phyloP scores from a whole-genome alignment of 2,797 vertebrate species.

The Astyanax mexicanus region DNA sequence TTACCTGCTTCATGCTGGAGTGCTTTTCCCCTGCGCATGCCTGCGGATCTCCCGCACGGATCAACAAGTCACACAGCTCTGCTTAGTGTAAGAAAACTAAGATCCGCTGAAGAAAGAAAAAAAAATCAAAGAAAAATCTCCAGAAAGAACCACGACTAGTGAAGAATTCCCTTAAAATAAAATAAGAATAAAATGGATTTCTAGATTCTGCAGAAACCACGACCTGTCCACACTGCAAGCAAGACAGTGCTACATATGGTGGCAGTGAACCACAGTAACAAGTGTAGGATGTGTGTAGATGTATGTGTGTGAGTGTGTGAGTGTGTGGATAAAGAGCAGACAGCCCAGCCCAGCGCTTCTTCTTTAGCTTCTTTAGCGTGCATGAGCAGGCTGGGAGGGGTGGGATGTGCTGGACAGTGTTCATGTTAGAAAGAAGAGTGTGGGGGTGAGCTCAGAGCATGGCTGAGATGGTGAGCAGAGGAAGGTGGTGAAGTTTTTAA shows the following conservation, averaged over 20 bases:
- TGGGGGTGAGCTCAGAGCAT: slow-evolving; percentile 14
- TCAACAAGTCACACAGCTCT: slow-evolving; percentile 11
- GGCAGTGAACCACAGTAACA: background rate
- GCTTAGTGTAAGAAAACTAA: background rate
- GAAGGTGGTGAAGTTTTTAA: slow-evolving; percentile 34
- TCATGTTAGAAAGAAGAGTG: slow-evolving; percentile 50
- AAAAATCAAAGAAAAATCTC: slow-evolving; percentile 19
- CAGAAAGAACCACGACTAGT: slow-evolving; percentile 1
- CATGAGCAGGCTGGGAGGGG: slow-evolving; percentile 55
- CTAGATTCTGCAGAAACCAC: slow-evolving; percentile 1
- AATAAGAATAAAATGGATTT: background rate
- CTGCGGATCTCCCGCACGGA: slow-evolving; percentile 40
- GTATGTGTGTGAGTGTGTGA: too few species aligned
- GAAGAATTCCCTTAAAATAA: background rate
- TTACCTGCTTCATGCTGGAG: slow-evolving; percentile 50
- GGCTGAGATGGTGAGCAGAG: background rate
- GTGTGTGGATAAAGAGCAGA: slow-evolving; percentile 24
- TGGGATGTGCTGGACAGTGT: slow-evolving; percentile 39
- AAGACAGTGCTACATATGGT: background rate
- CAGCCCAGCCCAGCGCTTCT: slow-evolving; percentile 47
- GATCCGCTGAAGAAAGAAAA: background rate
- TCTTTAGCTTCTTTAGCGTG: slow-evolving; percentile 40
- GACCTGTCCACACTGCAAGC: background rate
- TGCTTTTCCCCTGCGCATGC: slow-evolving; percentile 43
- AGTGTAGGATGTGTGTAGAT: background rate